Evolutionary conservation across 2,113 vertebrate genomes (phyloP), one percentile per base, ranked within the genome.

Genomic region (Phodopus roborovskii): DNA sequence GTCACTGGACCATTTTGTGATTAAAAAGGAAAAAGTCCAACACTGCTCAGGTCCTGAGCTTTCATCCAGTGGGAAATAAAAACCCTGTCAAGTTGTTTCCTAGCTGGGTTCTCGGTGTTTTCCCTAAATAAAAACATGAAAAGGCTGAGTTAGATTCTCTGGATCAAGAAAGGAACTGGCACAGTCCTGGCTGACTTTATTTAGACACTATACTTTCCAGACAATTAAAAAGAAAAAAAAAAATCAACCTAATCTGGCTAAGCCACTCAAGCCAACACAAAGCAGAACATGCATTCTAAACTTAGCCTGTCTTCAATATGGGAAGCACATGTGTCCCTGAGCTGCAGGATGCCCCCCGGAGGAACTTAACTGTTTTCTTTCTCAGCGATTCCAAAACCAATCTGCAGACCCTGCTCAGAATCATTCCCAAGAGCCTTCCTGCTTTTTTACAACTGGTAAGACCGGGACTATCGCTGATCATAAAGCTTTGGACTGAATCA

Each of bases 281-380:
- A 92, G 86, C 92, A 93, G 8, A 10, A 62, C 89, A 70, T 74
- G 77, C 56, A 60, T 93, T 96, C 96, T 97, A 97, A 98, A 97
- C 94, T 96, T 95, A 95, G 96, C 93, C 92, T 92, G 96, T 88
- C 95, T 97, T 91, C 83, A 82, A 48, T 90, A 73, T 94, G 85
- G 94, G 93, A 97, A 97, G 95, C 96, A 97, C 91, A 78, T 93
- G 97, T 95, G 85, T 70, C 73, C 10, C 3, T 0, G 33, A 73
- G 92, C 60, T 91, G 48, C 73, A 0, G 16, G 30, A 60, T 3
- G 0, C 39, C 71, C 26, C 64, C 75, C n/a, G 5, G 82, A 42
- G 82, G 91, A 64, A 74, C 70, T 58, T 58, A 73, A 58, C 50
- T 48, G 36, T 66, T 93, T 94, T 88, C 92, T 82, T 85, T 95